Evolutionary conservation across 2,797 vertebrate species (phyloP).

Genomic region (Huso huso): DNA sequence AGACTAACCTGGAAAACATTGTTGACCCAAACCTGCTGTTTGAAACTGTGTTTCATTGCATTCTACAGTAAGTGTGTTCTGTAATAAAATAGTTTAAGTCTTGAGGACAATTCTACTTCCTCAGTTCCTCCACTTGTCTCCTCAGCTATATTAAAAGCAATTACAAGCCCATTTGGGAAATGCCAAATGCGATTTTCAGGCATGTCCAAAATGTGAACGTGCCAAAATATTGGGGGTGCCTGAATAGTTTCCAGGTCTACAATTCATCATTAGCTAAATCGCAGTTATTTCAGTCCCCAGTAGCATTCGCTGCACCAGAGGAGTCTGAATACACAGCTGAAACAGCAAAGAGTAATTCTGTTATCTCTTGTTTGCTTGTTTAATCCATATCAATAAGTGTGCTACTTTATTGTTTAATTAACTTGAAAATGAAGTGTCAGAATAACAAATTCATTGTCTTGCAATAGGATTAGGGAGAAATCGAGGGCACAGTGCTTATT

Average conservation of each 20-base stretch:
- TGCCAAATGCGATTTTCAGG: conserved; percentile 32
- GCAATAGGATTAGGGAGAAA: background rate
- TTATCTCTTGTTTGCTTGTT: conserved; percentile 9
- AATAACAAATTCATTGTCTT: conserved; percentile 16
- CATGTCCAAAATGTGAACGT: conserved; percentile 20
- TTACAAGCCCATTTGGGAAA: conserved; percentile 27
- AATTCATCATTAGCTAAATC: background rate
- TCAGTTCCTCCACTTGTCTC: conserved; percentile 27
- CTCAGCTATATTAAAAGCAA: conserved; percentile 22
- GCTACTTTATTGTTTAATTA: conserved; percentile 16
- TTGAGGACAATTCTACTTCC: conserved; percentile 21
- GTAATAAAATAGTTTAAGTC: background rate
- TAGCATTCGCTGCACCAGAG: conserved; percentile 1
- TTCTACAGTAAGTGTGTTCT: conserved; percentile 17
- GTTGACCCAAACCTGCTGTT: conserved; percentile 2
- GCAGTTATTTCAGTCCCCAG: background rate
- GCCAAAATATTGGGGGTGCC: conserved; percentile 6
- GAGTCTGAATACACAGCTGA: conserved; percentile 2
- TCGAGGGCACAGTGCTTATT: conserved; percentile 1
- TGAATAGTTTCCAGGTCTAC: conserved; percentile 10
- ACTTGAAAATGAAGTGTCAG: conserved; percentile 12
- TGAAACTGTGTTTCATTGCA: conserved; percentile 1
- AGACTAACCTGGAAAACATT: conserved; percentile 10
- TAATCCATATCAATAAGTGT: conserved; percentile 17
- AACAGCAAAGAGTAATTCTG: conserved; percentile 8